These are phyloP conservation scores for Parapsyche elsis DNA, from an alignment of 1,140 invertebrate genomes.

Conservation along the genomic window DNA sequence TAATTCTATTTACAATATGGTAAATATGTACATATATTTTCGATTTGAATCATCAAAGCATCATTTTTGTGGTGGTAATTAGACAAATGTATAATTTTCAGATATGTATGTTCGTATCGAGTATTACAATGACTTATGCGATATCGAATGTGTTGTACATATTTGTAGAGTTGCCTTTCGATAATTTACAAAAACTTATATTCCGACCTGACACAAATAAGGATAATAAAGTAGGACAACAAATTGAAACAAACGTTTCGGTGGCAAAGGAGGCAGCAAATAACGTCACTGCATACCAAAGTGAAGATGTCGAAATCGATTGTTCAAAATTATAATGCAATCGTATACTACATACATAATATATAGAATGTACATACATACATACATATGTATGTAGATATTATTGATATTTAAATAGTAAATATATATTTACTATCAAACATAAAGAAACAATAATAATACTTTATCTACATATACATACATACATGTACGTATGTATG, in stretches of 20 bases:
- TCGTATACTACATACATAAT: too few species aligned
- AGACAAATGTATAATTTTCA: too few species aligned
- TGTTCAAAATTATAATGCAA: constrained; percentile 13
- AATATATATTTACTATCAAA: too few species aligned
- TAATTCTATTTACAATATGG: constrained; percentile 59
- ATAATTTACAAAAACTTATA: constrained; percentile 44
- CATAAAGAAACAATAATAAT: too few species aligned
- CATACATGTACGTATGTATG: background rate
- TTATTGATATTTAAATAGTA: too few species aligned
- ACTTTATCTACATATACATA: too few species aligned
- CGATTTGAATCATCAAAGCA: too few species aligned
- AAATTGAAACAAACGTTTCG: constrained; percentile 4
- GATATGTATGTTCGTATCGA: constrained; percentile 32
- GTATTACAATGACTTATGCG: constrained; percentile 35
- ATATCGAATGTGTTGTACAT: constrained; percentile 28
- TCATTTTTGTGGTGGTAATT: too few species aligned
- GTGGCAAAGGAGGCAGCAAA: background rate
- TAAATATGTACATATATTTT: constrained; percentile 54
- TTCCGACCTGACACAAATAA: background rate
- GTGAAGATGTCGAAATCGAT: background rate
- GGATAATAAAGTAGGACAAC: background rate
- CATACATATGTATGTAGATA: too few species aligned
- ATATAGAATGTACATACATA: too few species aligned
- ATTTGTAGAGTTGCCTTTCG: constrained; percentile 47
- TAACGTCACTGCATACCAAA: background rate